Conservation (phyloP, 1,140 invertebrate species). For the Bradynema listronoti region DNA sequence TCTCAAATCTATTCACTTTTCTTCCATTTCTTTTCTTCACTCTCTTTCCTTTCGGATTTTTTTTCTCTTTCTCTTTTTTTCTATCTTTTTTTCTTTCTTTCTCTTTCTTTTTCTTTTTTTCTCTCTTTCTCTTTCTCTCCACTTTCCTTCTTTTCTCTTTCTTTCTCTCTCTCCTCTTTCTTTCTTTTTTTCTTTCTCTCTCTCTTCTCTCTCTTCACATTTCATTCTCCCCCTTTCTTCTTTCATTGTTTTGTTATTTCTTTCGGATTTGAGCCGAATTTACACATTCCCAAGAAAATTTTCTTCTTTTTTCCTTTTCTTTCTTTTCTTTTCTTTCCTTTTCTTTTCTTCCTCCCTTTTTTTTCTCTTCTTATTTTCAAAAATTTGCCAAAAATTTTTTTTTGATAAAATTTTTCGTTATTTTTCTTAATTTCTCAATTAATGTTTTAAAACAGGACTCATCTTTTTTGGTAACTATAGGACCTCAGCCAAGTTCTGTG, state of each 20-base stretch:
- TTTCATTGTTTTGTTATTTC: neutral
- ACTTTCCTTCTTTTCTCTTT: conserved; percentile 4
- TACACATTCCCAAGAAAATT: neutral
- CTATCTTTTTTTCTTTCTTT: neutral
- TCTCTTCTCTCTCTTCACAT: no score
- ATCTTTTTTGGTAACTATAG: no score
- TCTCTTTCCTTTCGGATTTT: conserved; percentile 7
- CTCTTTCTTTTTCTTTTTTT: neutral
- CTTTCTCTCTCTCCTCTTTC: neutral
- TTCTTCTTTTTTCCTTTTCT: conserved; percentile 8
- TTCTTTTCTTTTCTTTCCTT: neutral
- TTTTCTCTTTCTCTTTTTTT: conserved; percentile 1
- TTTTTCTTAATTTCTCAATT: neutral
- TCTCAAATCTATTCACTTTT: neutral
- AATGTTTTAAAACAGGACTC: neutral
- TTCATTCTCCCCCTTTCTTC: no score
- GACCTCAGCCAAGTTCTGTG: neutral
- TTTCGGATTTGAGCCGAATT: neutral
- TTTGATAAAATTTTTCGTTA: neutral
- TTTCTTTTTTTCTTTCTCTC: no score
- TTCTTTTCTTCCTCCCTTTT: neutral
- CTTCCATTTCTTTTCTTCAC: neutral
- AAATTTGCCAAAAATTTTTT: conserved; percentile 5
- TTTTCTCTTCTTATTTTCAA: conserved; percentile 2
- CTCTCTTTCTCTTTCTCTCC: neutral